Base-by-base conservation (phyloP, 2,113 vertebrate genomes). In the Spermophilus dauricus region DNA sequence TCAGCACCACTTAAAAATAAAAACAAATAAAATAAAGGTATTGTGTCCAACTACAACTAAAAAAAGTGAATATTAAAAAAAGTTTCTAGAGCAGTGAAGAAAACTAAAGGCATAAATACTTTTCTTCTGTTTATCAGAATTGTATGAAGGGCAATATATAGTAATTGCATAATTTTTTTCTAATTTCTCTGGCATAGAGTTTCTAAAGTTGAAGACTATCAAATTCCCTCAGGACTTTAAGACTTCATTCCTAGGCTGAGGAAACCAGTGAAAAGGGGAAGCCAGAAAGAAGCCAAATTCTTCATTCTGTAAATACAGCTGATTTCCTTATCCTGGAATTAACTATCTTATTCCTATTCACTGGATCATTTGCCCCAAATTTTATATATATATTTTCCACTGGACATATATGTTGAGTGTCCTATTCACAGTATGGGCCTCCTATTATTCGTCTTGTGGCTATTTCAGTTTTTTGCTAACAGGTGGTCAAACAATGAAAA, bases 141-240 rank as follows among this genome's bases (percentile, higher is more conserved):
- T 85, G 1, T 53, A 70, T 18, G 39, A 92, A 96, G 6, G 26
- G 28, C 1, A 92, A 73, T 24, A 93, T 88, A 67, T 11, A 88
- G 12, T 51, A 70, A 69, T 51, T 86, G 77, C 6, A 34, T n/a
- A 85, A 85, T 37, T n/a, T 34, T 37, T 91, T 48, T 77, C 39
- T 48, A 93, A 80, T 86, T 75, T 96, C 22, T 88, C 37, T 80
- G 32, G 8, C 24, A 91, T 67, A 81, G 45, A 5, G 2, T 69
- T 97, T 86, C 61, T 86, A 65, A 53, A 87, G 65, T 70, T 93
- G 63, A 97, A 94, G 42, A 81, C 85, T 95, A 0, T 72, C 28
- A 93, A 58, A 93, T 89, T 96, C 89, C n/a, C 69, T 84, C 48
- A 14, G 8, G 58, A 63, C 16, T 91, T 97, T 73, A 93, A 75